phyloP scores from a whole-genome alignment of 2,797 vertebrate genomes.

The Danio choprae region DNA sequence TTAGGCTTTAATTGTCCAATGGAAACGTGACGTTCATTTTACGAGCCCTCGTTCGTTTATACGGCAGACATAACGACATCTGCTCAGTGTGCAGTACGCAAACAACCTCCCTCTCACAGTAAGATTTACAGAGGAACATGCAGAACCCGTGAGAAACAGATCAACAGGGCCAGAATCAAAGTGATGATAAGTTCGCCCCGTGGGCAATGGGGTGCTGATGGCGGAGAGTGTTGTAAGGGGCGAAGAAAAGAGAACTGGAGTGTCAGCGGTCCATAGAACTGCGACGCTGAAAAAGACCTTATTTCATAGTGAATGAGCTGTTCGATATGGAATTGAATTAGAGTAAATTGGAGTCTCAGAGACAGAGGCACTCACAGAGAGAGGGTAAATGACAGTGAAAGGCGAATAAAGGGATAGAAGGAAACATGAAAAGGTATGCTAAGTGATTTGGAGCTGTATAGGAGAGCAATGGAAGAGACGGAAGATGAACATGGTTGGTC shows the following conservation, averaged over 20 bases:
- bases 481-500: conserved; percentile 26
- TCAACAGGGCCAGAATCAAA: conserved; percentile 32
- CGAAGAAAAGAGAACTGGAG: conserved; percentile 16
- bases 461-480: conserved; percentile 26
- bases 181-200: conserved; percentile 52
- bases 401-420: conserved; percentile 30
- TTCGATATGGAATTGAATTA: conserved; percentile 62
- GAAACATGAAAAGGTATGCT: conserved; percentile 48
- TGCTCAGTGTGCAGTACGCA: conserved; percentile 3
- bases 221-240: background rate
- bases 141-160: conserved; percentile 28
- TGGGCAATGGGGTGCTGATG: conserved; percentile 55
- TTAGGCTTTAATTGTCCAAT: background rate
- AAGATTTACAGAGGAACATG: conserved; percentile 13
- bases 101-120: background rate
- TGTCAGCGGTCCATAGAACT: conserved; percentile 40
- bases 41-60: conserved; percentile 1
- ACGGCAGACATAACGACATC: background rate
- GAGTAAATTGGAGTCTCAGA: conserved; percentile 61
- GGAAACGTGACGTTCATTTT: background rate
- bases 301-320: conserved; percentile 60
- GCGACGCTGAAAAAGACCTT: conserved; percentile 48
- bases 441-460: conserved; percentile 39
- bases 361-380: conserved; percentile 57
- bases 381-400: conserved; percentile 49